Conservation (phyloP, 2,113 vertebrate species). For the Rattus rattus region DNA sequence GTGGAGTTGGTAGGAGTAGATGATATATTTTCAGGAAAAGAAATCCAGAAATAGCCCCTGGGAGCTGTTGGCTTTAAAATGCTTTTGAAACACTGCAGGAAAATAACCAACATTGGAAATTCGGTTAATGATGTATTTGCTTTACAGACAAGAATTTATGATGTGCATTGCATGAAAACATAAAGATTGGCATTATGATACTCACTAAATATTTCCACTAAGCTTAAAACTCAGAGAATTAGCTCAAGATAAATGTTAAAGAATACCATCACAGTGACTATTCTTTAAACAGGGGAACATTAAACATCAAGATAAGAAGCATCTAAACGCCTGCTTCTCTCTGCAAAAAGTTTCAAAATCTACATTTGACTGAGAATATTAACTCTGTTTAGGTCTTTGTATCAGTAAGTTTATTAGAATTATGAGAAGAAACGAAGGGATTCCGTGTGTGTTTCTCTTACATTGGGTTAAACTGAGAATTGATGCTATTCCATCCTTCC, state of each 20-base stretch:
- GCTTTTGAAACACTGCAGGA: not conserved
- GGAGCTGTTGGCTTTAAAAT: conserved; percentile 41
- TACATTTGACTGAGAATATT: not conserved
- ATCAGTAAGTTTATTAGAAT: not conserved
- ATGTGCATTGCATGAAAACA: not conserved
- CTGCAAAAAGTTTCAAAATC: not conserved
- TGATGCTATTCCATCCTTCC: not conserved
- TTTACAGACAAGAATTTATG: not conserved
- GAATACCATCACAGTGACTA: not conserved
- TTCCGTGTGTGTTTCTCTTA: not conserved
- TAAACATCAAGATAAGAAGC: not conserved
- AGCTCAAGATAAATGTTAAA: not conserved
- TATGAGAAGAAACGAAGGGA: not conserved
- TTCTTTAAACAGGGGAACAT: not conserved
- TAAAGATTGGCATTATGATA: not conserved
- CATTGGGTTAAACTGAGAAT: not conserved
- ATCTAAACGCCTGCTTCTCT: not conserved
- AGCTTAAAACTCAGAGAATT: not conserved
- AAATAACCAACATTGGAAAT: conserved; percentile 23
- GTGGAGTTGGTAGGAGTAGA: not conserved
- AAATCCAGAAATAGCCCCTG: not conserved
- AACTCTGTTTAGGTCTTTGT: not conserved
- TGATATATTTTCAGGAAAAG: not conserved
- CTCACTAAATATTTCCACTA: not conserved
- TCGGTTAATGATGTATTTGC: conserved; percentile 29